A percentile compares a stretch with the other conserved stretches of the same genome.
Conservation (phyloP, 2,888 invertebrate species). For the Rhopalosiphum nymphaeae region DNA sequence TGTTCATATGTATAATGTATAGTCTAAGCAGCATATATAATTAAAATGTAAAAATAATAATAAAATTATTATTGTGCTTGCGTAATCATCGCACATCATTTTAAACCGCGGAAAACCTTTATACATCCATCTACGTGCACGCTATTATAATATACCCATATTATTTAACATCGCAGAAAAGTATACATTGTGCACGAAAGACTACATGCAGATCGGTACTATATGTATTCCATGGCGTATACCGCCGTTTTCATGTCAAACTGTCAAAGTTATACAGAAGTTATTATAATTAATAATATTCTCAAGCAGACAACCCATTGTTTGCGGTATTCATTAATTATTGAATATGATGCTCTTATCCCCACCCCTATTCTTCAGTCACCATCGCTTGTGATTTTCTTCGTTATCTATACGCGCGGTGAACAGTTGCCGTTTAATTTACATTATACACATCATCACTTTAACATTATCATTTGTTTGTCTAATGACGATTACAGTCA, state of each 20-base stretch:
- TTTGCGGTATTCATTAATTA: not conserved
- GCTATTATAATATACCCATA: not conserved
- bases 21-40: not conserved
- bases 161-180: not conserved
- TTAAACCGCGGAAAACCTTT: not conserved
- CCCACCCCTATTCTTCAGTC: not conserved
- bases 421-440: not conserved
- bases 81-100: not conserved
- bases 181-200: not conserved
- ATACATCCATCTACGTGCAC: not conserved
- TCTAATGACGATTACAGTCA: not conserved
- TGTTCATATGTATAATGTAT: not conserved
- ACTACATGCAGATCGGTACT: not conserved
- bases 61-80: not conserved
- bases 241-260: not conserved
- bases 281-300: conserved; percentile 13
- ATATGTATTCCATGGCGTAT: not conserved
- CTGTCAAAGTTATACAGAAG: not conserved
- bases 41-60: not conserved
- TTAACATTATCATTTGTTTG: not conserved
- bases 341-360: not conserved
- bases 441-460: not conserved
- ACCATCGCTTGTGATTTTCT: not conserved
- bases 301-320: not conserved
- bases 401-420: not conserved